Evolutionary conservation across 2,113 vertebrate species (phyloP).

Genomic region (Columba janthina): DNA sequence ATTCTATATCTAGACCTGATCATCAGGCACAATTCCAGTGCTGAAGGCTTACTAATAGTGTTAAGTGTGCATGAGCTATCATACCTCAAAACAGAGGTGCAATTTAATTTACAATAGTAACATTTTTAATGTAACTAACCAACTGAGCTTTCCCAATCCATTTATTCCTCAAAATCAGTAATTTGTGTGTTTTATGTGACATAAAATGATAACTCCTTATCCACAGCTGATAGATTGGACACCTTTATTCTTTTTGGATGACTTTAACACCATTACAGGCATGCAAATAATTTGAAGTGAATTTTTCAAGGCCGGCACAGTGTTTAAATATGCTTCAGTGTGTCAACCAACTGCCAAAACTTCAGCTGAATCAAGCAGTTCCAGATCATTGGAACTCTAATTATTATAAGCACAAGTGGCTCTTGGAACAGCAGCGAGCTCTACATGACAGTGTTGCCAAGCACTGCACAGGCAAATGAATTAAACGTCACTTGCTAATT

Average conservation of each 20-base stretch:
- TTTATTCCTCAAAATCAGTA: background rate
- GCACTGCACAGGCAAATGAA: slow-evolving; percentile 28
- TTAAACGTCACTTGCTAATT: slow-evolving; percentile 35
- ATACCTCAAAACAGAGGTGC: background rate
- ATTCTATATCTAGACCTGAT: background rate
- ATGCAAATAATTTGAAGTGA: background rate
- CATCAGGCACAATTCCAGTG: background rate
- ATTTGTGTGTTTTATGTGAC: background rate
- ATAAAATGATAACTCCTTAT: background rate
- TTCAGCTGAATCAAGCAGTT: slow-evolving; percentile 71
- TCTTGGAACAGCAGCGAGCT: slow-evolving; percentile 56
- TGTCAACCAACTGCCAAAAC: slow-evolving; percentile 70
- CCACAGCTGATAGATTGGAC: background rate
- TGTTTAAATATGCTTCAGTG: slow-evolving; percentile 33
- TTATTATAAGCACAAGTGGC: slow-evolving; percentile 61
- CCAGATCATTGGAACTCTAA: slow-evolving; percentile 68
- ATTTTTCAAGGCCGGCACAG: slow-evolving; percentile 58
- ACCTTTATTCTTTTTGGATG: background rate
- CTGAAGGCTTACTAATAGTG: background rate
- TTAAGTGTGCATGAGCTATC: background rate
- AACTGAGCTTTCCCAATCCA: background rate
- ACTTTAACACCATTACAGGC: slow-evolving; percentile 11
- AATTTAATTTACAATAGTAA: background rate
- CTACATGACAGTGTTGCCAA: slow-evolving; percentile 51
- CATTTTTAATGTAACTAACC: background rate